Percentiles rank a stretch among this genome's conserved stretches.
Conservation (phyloP, 2,888 invertebrate genomes). For the Pheosia gnoma region DNA sequence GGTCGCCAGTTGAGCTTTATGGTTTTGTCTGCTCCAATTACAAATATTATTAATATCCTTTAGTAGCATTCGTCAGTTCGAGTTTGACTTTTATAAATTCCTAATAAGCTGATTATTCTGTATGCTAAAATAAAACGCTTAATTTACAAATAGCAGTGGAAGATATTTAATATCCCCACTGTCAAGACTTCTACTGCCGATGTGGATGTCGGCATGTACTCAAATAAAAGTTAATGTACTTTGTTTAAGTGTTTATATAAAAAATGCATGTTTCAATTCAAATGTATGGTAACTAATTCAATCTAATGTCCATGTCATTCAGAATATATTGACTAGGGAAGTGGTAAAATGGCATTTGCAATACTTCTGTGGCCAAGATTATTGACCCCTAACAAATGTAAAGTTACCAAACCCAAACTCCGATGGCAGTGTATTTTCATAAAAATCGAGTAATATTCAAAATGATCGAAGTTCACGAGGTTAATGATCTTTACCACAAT, state of each 20-base stretch:
- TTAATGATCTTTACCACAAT: no score
- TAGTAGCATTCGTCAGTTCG: constrained; percentile 11
- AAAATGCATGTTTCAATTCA: background rate
- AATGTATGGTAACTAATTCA: no score
- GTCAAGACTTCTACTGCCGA: constrained; percentile 1
- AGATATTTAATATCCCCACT: background rate
- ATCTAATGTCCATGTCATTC: no score
- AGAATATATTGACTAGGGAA: background rate
- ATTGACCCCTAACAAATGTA: no score
- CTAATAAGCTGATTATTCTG: background rate
- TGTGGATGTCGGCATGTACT: background rate
- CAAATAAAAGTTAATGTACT: background rate
- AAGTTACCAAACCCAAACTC: no score
- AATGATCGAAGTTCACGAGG: no score
- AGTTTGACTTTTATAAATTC: background rate
- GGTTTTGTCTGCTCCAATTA: constrained; percentile 5
- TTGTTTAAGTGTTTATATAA: background rate
- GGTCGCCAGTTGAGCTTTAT: constrained; percentile 38
- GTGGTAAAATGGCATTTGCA: background rate
- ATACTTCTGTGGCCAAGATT: no score
- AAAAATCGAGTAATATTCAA: no score
- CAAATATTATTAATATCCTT: constrained; percentile 22
- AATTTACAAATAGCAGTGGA: background rate
- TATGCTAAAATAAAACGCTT: no score
- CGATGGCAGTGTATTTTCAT: no score